phyloP scores from a whole-genome alignment of 92 coral and sea anemone species.

The Scolanthus callimorphus region DNA sequence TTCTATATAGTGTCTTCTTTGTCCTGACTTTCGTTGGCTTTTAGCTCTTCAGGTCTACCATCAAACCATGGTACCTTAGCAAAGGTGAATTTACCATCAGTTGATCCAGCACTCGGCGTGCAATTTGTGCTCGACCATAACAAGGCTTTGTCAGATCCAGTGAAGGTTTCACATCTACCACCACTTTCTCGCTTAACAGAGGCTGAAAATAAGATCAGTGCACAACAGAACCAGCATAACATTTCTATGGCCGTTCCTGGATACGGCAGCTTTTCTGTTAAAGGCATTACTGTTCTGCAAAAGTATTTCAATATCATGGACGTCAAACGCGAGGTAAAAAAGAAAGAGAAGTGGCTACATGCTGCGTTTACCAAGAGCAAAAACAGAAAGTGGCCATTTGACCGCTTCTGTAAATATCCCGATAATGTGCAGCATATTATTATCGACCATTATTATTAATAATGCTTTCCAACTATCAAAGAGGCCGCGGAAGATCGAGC shows the following conservation, averaged over 20 bases:
- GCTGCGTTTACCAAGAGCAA: no score
- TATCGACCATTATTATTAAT: no score
- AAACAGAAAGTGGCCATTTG: no score
- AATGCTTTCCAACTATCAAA: no score
- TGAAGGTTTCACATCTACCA: background rate
- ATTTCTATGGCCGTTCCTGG: background rate
- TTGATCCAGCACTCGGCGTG: background rate
- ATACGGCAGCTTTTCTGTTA: background rate
- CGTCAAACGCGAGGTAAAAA: background rate
- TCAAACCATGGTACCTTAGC: background rate
- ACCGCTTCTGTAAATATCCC: no score
- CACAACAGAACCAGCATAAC: background rate
- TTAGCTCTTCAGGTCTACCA: no score
- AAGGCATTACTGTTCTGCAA: background rate
- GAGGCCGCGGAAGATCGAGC: no score
- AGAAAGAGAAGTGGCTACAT: background rate
- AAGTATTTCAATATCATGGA: background rate
- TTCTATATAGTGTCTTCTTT: no score
- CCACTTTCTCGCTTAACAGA: background rate
- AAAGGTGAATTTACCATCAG: background rate
- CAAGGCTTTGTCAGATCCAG: background rate
- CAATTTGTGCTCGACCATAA: background rate
- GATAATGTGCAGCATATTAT: no score
- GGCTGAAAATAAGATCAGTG: background rate
- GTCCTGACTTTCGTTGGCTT: no score